These are phyloP conservation scores for Fukomys damarensis DNA, from an alignment of 2,113 vertebrate species.

Conservation along the genomic window DNA sequence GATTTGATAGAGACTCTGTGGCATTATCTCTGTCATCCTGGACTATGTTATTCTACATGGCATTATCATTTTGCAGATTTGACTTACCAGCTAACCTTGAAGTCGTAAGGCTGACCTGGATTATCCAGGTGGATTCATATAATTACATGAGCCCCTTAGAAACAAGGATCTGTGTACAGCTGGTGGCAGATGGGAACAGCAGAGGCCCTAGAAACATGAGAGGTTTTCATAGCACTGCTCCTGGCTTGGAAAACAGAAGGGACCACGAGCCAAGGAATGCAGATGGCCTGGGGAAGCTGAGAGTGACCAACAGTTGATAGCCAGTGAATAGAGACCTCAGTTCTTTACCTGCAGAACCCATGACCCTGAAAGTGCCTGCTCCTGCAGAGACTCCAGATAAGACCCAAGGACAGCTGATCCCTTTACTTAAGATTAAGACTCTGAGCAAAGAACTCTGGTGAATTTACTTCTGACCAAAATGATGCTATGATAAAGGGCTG, in stretches of 20 bases:
- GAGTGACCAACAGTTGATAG: neutral
- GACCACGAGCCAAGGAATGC: neutral
- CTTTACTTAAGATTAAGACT: neutral
- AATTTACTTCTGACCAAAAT: no score
- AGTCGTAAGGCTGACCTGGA: neutral
- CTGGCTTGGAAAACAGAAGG: neutral
- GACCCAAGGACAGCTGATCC: neutral
- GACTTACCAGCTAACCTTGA: neutral
- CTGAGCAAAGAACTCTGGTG: neutral
- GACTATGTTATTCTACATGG: neutral
- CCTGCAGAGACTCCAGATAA: neutral
- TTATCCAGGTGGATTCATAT: neutral
- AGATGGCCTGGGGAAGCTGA: neutral
- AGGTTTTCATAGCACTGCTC: neutral
- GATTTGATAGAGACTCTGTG: neutral
- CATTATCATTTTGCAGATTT: neutral
- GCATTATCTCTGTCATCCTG: neutral
- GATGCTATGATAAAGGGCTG: neutral
- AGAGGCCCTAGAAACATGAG: neutral
- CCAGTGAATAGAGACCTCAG: neutral
- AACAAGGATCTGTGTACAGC: neutral
- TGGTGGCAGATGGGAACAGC: neutral
- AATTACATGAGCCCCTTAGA: neutral
- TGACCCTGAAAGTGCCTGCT: neutral
- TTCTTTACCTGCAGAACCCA: neutral